These are phyloP conservation scores for Drosophila setifemur DNA, from an alignment of 1,140 invertebrate genomes.

Conservation along the genomic window DNA sequence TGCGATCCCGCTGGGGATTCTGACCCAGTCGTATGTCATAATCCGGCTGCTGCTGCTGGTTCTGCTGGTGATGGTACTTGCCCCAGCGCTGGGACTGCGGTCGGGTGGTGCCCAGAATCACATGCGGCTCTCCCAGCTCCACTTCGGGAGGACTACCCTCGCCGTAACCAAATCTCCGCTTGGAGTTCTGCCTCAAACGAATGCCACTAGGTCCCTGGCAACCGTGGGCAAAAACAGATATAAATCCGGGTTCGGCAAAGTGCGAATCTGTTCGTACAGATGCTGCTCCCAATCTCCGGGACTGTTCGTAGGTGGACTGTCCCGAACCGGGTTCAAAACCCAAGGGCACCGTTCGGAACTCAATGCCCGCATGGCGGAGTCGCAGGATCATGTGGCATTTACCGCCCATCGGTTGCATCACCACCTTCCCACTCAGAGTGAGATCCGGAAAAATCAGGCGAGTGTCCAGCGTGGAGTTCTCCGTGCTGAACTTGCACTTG, in stretches of 20 bases:
- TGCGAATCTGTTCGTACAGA: slow-evolving; percentile 91
- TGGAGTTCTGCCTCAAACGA: slow-evolving; percentile 71
- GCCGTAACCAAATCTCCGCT: slow-evolving; percentile 64
- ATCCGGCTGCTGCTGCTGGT: slow-evolving; percentile 12
- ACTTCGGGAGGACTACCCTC: slow-evolving; percentile 45
- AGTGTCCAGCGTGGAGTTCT: slow-evolving; percentile 88
- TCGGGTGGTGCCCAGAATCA: slow-evolving; percentile 52
- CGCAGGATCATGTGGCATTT: slow-evolving; percentile 91
- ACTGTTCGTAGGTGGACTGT: slow-evolving; percentile 54
- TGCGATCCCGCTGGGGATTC: slow-evolving; percentile 49
- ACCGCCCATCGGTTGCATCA: slow-evolving; percentile 84
- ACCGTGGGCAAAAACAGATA: slow-evolving; percentile 92
- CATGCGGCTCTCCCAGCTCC: slow-evolving; percentile 64
- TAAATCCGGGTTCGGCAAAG: slow-evolving; percentile 91
- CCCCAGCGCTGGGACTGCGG: slow-evolving; percentile 33
- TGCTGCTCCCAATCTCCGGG: slow-evolving; percentile 85
- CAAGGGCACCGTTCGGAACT: slow-evolving; percentile 85
- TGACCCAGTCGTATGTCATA: slow-evolving; percentile 64
- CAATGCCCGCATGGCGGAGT: slow-evolving; percentile 89
- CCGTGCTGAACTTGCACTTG: slow-evolving; percentile 88
- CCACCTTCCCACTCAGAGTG: slow-evolving; percentile 89
- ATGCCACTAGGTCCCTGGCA: slow-evolving; percentile 84
- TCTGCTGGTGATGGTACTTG: slow-evolving; percentile 39
- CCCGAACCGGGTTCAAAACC: slow-evolving; percentile 41
- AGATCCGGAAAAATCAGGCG: slow-evolving; percentile 90